These are phyloP conservation scores for Charina bottae DNA, from an alignment of 2,113 vertebrate genomes.

Conservation along the genomic window DNA sequence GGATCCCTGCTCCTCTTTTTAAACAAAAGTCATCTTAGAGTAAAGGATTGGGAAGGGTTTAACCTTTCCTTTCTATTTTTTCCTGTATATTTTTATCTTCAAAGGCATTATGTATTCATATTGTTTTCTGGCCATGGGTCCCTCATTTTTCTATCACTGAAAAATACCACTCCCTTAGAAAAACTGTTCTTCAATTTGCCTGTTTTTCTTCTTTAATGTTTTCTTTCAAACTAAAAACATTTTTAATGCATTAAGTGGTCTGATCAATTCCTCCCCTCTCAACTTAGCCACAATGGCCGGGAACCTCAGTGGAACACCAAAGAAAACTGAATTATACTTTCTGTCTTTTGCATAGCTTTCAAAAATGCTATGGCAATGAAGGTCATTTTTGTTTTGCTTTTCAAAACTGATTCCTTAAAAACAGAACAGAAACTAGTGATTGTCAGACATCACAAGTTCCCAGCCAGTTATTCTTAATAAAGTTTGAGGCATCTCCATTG, in stretches of 20 bases:
- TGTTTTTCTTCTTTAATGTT: neutral
- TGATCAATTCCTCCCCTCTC: neutral
- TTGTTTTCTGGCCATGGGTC: neutral
- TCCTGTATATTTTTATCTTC: neutral
- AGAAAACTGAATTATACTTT: neutral
- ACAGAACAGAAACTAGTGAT: neutral
- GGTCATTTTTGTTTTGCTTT: neutral
- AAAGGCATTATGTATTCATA: neutral
- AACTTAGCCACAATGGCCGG: neutral
- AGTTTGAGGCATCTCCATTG: neutral
- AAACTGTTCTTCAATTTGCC: neutral
- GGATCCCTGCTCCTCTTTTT: neutral
- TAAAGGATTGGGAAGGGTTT: neutral
- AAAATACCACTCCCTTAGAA: neutral
- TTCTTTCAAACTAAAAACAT: neutral
- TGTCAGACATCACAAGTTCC: neutral
- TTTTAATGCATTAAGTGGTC: neutral
- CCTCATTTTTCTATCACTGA: neutral
- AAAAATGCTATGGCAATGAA: neutral
- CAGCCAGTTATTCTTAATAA: neutral
- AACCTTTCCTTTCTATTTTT: neutral
- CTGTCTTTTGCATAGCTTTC: neutral
- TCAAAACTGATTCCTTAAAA: neutral
- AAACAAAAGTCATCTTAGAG: neutral
- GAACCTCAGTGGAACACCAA: neutral